A percentile compares a stretch with the other conserved stretches of the same genome.
Conservation (phyloP, 2,888 invertebrate genomes). For the Mesorhabditis belari region DNA sequence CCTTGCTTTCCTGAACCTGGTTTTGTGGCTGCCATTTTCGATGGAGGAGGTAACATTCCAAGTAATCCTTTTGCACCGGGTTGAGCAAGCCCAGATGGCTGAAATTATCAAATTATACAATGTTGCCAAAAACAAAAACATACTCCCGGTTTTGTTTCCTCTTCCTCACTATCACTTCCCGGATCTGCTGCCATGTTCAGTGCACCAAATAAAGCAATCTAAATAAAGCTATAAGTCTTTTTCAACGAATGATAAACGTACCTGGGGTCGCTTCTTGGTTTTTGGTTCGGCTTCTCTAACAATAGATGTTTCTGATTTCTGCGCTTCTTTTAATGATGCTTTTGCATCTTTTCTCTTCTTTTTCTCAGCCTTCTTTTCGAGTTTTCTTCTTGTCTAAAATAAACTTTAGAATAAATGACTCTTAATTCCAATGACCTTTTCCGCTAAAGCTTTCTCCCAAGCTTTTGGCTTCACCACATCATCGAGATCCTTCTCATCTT, state of each 20-base stretch:
- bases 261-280: neutral
- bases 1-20: neutral
- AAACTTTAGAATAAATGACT: neutral
- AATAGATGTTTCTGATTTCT: neutral
- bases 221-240: neutral
- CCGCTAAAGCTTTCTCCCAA: constrained; percentile 34
- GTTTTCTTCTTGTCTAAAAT: too few species aligned
- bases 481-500: constrained; percentile 28
- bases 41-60: neutral
- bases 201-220: neutral
- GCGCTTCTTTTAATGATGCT: neutral
- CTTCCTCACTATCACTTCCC: neutral
- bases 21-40: neutral
- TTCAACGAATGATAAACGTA: neutral
- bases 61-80: neutral
- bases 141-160: neutral
- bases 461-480: constrained; percentile 33
- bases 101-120: neutral
- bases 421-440: constrained; percentile 18
- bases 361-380: neutral
- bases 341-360: neutral
- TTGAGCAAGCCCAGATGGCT: neutral
- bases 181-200: neutral
- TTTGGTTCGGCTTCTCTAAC: neutral
- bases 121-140: too few species aligned